These are phyloP conservation scores for Dufourea novaeangliae DNA, from an alignment of 1,140 invertebrate species.

Conservation along the genomic window DNA sequence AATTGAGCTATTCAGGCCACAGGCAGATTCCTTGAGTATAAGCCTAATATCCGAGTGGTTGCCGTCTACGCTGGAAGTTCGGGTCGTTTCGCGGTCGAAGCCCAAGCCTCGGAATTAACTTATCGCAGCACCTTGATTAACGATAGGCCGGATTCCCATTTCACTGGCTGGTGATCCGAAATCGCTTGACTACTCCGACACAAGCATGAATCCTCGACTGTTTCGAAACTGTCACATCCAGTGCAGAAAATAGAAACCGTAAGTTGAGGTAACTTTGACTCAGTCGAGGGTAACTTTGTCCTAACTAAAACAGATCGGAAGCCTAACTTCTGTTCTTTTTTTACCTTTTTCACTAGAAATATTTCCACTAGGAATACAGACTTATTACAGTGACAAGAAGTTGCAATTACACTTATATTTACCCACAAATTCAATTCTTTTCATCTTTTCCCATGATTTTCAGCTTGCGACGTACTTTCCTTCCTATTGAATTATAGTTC, in stretches of 20 bases:
- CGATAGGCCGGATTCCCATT: slow-evolving; percentile 27
- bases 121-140: slow-evolving; percentile 20
- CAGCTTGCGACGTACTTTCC: too few relatives aligned
- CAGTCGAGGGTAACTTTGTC: too few relatives aligned
- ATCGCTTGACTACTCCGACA: slow-evolving; percentile 40
- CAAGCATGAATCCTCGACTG: slow-evolving; percentile 50
- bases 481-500: too few relatives aligned
- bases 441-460: too few relatives aligned
- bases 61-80: neutral
- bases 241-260: slow-evolving; percentile 30
- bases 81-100: neutral
- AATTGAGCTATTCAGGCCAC: neutral
- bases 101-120: slow-evolving; percentile 17
- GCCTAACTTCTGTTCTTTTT: too few relatives aligned
- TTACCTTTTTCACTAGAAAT: neutral
- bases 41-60: slow-evolving; percentile 11
- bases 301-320: too few relatives aligned
- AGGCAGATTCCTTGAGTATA: neutral
- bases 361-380: neutral
- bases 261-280: too few relatives aligned
- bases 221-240: slow-evolving; percentile 45
- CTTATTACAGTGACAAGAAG: too few relatives aligned
- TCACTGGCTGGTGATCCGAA: slow-evolving; percentile 14
- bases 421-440: too few relatives aligned
- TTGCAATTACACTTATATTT: too few relatives aligned